Conservation (phyloP, 2,797 vertebrate genomes). For the Dermochelys coriacea region DNA sequence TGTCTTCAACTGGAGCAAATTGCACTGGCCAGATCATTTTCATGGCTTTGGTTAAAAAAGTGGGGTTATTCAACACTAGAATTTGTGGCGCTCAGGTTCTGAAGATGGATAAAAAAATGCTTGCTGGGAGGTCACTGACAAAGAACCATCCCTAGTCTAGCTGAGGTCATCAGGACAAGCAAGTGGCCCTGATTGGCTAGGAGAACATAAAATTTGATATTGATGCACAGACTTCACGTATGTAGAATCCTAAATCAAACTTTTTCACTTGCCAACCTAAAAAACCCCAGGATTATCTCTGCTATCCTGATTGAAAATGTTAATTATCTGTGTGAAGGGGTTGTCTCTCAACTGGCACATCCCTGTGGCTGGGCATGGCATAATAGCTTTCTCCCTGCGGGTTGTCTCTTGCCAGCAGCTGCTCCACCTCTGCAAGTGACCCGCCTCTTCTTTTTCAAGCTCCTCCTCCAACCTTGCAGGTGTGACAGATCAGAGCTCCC, state of each 20-base stretch:
- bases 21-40: background rate
- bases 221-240: background rate
- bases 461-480: background rate
- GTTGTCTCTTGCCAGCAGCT: too few species aligned
- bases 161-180: background rate
- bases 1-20: too few species aligned
- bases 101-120: background rate
- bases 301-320: background rate
- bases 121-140: background rate
- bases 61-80: background rate
- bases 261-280: background rate
- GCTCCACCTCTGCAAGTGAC: background rate
- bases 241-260: background rate
- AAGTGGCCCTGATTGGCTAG: background rate
- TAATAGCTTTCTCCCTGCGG: background rate
- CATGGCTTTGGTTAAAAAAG: background rate
- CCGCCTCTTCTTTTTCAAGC: background rate
- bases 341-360: background rate
- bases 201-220: background rate
- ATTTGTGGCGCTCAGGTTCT: background rate
- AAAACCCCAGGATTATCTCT: background rate
- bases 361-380: background rate
- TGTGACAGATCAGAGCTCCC: background rate
- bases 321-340: background rate
- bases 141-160: background rate